A percentile compares a stretch with the other conserved stretches of the same genome.
These are phyloP conservation scores for Mayetiola destructor DNA, from an alignment of 2,888 invertebrate genomes.

Conservation along the genomic window DNA sequence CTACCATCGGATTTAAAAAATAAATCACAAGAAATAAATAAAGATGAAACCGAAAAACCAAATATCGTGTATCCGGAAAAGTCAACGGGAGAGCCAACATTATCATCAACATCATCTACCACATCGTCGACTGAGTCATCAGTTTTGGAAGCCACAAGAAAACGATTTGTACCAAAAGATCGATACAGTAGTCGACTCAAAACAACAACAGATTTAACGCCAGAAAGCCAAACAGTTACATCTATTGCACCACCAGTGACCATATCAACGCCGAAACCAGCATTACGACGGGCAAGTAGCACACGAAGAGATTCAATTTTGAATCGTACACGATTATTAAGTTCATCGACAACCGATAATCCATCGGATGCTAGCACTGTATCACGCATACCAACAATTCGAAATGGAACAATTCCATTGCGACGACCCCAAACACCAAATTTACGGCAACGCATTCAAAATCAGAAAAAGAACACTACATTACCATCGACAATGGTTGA, in stretches of 20 bases:
- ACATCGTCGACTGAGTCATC: background rate
- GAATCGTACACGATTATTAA: conserved; percentile 17
- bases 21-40: background rate
- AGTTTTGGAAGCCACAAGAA: conserved; percentile 9
- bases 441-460: conserved; percentile 19
- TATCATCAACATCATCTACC: background rate
- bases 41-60: conserved; percentile 9
- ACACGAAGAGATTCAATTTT: conserved; percentile 16
- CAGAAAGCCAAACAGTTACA: conserved; percentile 9
- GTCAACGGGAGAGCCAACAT: background rate
- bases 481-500: background rate
- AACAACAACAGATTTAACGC: conserved; percentile 24
- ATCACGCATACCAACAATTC: conserved; percentile 5
- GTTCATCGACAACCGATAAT: conserved; percentile 15
- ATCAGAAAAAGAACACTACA: conserved; percentile 13
- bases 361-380: background rate
- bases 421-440: conserved; percentile 16
- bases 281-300: background rate
- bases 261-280: background rate
- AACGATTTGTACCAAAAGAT: conserved; percentile 14
- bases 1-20: conserved; percentile 16
- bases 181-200: conserved; percentile 13
- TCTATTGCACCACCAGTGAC: conserved; percentile 2
- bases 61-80: background rate
- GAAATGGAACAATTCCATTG: conserved; percentile 14